phyloP scores from a whole-genome alignment of 1,140 invertebrate species.

The Maniola jurtina region DNA sequence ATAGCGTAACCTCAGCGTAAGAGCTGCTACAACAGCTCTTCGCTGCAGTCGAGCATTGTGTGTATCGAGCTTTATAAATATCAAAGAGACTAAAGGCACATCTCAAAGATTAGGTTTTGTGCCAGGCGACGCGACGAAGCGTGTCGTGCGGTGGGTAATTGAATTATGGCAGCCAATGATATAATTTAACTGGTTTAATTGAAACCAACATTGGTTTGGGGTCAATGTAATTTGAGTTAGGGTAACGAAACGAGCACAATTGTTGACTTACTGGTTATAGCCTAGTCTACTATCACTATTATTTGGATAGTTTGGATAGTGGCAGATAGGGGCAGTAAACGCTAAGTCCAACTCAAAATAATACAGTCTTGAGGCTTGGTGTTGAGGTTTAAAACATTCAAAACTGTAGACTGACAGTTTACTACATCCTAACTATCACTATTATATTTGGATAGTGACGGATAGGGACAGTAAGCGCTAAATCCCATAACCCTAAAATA shows the following conservation, averaged over 20 bases:
- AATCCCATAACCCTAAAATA: no score
- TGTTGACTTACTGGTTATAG: neutral
- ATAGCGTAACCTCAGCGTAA: no score
- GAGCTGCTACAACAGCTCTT: neutral
- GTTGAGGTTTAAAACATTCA: no score
- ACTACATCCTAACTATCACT: no score
- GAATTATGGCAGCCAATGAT: constrained; percentile 69
- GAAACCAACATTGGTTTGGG: constrained; percentile 58
- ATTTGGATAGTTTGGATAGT: no score
- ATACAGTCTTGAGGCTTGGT: no score
- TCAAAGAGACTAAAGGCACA: constrained; percentile 17
- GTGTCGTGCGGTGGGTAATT: constrained; percentile 51
- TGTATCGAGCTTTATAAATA: constrained; percentile 16
- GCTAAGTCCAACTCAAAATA: no score
- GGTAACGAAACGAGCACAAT: constrained; percentile 27
- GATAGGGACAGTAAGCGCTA: no score
- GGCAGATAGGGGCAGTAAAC: no score
- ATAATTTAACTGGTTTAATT: constrained; percentile 74
- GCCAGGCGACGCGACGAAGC: constrained; percentile 38
- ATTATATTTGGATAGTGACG: no score
- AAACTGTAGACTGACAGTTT: no score
- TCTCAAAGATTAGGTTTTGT: constrained; percentile 29
- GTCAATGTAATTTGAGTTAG: constrained; percentile 60
- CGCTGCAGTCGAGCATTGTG: constrained; percentile 1
- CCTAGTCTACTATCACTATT: no score